Evolutionary conservation across 2,113 vertebrate genomes (phyloP), one percentile per base, ranked within the genome.

Genomic region (Oreotrochilus melanogaster): DNA sequence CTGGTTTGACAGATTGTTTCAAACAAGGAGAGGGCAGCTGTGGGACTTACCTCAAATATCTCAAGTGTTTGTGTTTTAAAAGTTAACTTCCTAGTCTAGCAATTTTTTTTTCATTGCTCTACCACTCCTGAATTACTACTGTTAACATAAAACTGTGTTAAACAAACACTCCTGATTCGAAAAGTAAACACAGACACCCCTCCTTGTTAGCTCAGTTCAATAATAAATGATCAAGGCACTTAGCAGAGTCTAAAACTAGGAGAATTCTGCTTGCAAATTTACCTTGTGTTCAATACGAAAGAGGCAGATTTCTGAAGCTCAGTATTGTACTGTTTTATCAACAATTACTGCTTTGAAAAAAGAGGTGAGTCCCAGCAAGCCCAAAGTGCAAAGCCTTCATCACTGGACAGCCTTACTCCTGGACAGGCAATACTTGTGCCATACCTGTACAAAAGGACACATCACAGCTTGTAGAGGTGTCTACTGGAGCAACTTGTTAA

Each of bases 111-210:
- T 39, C 39, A 51, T 47, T 90, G 54, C 71, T 73, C 50, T 37
- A 11, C 27, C 73, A 50, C 71, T 66, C 67, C 43, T 65, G 60
- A 92, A 50, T 61, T 70, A 50, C 39, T 39, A 79, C 42, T 14
- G 22, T 51, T 83, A 37, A 93, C 76, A 73, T 74, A 95, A 92
- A 82, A 50, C 62, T 61, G 54, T 31, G 70, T 92, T 96, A 94
- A 96, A 82, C n/a, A 96, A 83, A 96, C 75, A 92, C 64, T 95
- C 69, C 69, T 10, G 22, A 76, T 80, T 88, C 35, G 72, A n/a
- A 86, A 92, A 80, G 75, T 24, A 94, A 93, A 96, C 64, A 85
- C 30, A 88, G 85, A 19, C 75, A 33, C 42, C 35, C 15, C 23
- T 82, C 73, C 78, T 51, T 51, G 37, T 65, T 89, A 70, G 66